Percentiles rank a stretch among this genome's conserved stretches.
phyloP scores from a whole-genome alignment of 2,888 invertebrate species.

The Agrenia bidenticulata region DNA sequence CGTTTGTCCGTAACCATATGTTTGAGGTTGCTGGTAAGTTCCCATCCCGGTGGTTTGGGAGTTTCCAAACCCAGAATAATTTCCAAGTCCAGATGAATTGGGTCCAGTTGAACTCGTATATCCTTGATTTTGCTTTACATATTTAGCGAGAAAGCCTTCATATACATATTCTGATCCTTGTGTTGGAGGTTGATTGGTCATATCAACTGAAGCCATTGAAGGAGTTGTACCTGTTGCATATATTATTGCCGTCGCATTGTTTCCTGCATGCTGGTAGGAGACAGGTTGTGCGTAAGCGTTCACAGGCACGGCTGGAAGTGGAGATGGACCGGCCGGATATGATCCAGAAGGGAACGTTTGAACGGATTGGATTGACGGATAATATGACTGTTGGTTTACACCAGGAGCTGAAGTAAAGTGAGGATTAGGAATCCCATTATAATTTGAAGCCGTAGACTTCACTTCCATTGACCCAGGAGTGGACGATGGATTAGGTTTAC shows the following conservation, averaged over 20 bases:
- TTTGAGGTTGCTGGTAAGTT: conserved; percentile 20
- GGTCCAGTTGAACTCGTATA: too few species aligned
- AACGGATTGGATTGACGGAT: not conserved
- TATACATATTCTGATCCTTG: conserved; percentile 19
- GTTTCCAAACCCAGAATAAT: too few species aligned
- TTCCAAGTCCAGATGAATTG: too few species aligned
- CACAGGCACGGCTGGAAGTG: not conserved
- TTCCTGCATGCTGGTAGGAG: not conserved
- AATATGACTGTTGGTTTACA: too few species aligned
- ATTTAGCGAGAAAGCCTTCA: conserved; percentile 32
- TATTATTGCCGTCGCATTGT: not conserved
- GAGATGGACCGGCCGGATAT: not conserved
- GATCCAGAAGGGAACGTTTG: not conserved
- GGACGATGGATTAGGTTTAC: not conserved
- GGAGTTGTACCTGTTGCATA: not conserved
- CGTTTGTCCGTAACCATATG: too few species aligned
- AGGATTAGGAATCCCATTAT: too few species aligned
- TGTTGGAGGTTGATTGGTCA: not conserved
- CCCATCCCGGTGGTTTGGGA: too few species aligned
- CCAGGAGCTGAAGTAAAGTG: too few species aligned
- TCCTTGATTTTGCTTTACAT: conserved; percentile 27
- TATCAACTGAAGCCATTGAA: conserved; percentile 4
- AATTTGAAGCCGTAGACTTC: too few species aligned
- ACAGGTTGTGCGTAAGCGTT: not conserved
- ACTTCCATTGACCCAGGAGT: not conserved